These are phyloP conservation scores for Stenoptilia bipunctidactyla DNA, from an alignment of 2,888 invertebrate genomes.

Conservation along the genomic window DNA sequence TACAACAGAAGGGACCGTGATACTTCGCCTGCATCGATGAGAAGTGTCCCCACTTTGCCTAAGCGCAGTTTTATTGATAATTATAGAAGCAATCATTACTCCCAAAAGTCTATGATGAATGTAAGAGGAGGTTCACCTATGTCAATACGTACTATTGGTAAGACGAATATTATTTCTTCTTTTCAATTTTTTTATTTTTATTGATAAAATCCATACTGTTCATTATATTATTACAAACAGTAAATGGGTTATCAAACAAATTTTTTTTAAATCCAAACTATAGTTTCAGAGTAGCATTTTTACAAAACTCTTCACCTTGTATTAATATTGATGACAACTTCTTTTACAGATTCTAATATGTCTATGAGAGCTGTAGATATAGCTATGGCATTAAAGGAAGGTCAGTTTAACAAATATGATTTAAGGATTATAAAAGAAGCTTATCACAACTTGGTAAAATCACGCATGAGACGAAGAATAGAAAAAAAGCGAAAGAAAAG, in stretches of 20 bases:
- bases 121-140: constrained; percentile 41
- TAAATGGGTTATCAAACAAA: too few species aligned
- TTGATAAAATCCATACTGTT: too few species aligned
- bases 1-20: constrained; percentile 26
- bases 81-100: constrained; percentile 24
- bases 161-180: constrained; percentile 6
- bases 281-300: too few species aligned
- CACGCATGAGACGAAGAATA: constrained; percentile 34
- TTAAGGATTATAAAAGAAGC: constrained; percentile 33
- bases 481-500: constrained; percentile 24
- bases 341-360: constrained; percentile 37
- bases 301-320: too few species aligned
- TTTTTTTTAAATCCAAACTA: too few species aligned
- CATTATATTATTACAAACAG: too few species aligned
- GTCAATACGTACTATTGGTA: constrained; percentile 44
- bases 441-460: constrained; percentile 28
- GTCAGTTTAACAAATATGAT: constrained; percentile 35
- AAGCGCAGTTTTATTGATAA: constrained; percentile 25
- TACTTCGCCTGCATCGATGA: constrained; percentile 33
- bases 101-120: constrained; percentile 31
- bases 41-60: constrained; percentile 28
- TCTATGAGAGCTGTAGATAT: constrained; percentile 40
- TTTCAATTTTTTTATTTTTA: too few species aligned
- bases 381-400: constrained; percentile 31
- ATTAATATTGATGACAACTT: too few species aligned